A percentile compares a stretch with the other conserved stretches of the same genome.
These are phyloP conservation scores for Cynoglossus semilaevis DNA, from an alignment of 2,113 vertebrate species.

Conservation along the genomic window DNA sequence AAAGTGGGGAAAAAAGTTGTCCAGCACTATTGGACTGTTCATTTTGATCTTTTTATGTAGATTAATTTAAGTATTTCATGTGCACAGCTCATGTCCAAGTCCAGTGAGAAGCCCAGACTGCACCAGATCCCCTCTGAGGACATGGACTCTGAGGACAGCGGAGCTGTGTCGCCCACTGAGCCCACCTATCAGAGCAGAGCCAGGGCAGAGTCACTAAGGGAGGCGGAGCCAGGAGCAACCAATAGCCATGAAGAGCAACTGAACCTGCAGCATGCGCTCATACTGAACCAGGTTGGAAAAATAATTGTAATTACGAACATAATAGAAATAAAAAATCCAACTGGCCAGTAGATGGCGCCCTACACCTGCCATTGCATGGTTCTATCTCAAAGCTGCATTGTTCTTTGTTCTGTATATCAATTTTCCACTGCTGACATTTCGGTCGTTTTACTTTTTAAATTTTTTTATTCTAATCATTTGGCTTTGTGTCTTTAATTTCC, in stretches of 20 bases:
- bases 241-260: slow-evolving; percentile 75
- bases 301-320: not conserved
- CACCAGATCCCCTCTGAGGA: slow-evolving; percentile 93
- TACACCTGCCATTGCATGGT: slow-evolving; percentile 1
- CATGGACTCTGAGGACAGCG: slow-evolving; percentile 83
- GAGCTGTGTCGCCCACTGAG: slow-evolving; percentile 57
- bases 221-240: slow-evolving; percentile 56
- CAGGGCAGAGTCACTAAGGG: slow-evolving; percentile 56
- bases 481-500: not conserved
- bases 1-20: too few species aligned
- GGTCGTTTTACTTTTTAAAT: too few species aligned
- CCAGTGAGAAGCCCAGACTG: slow-evolving; percentile 88
- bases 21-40: too few species aligned
- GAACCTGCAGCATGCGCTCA: slow-evolving; percentile 75
- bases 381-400: not conserved
- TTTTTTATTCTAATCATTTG: too few species aligned
- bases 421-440: not conserved
- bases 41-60: too few species aligned
- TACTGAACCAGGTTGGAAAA: slow-evolving; percentile 79
- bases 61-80: not conserved
- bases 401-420: not conserved
- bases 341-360: slow-evolving; percentile 56
- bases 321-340: not conserved
- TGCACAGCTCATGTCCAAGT: slow-evolving; percentile 81
- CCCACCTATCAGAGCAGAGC: slow-evolving; percentile 50